These are phyloP conservation scores for Crotalus tigris DNA, from an alignment of 2,113 vertebrate species.

Conservation along the genomic window DNA sequence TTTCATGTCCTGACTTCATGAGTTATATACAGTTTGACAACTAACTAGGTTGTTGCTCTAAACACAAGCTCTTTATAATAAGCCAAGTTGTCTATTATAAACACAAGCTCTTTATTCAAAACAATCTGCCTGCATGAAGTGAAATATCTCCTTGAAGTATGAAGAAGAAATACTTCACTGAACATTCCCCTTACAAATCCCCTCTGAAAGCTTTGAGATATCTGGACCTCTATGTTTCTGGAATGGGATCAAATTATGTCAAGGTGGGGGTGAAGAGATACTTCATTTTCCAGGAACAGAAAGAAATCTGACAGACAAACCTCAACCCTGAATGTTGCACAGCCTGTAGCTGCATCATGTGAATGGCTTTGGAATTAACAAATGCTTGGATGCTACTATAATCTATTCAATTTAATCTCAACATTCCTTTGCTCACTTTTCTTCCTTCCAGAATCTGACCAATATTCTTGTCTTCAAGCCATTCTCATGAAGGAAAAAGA, in stretches of 20 bases:
- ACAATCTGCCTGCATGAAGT: background rate
- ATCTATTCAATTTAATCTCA: background rate
- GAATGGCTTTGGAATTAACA: background rate
- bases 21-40: background rate
- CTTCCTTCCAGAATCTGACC: background rate
- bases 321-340: background rate
- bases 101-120: background rate
- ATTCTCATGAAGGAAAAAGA: background rate
- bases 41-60: background rate
- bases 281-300: background rate
- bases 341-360: background rate
- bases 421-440: background rate
- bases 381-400: background rate
- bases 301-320: background rate
- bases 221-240: background rate
- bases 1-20: background rate
- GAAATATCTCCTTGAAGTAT: background rate
- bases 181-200: background rate
- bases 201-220: background rate
- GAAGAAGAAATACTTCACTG: background rate
- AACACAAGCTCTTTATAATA: background rate
- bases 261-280: background rate
- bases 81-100: background rate
- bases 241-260: background rate
- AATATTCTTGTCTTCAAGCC: background rate